Conservation (phyloP, 2,797 vertebrate species). For the Sorex maritimensis region DNA sequence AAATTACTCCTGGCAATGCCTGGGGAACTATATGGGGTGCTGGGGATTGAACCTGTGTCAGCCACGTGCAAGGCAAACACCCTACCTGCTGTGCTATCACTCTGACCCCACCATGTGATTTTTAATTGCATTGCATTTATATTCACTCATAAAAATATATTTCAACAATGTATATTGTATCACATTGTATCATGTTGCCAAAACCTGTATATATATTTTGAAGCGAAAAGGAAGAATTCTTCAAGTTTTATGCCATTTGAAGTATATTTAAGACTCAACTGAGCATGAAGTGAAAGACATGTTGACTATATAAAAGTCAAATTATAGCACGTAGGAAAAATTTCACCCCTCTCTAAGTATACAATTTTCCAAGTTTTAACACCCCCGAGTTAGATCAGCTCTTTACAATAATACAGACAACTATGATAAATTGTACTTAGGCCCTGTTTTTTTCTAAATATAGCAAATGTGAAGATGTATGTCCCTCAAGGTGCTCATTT, state of each 20-base stretch:
- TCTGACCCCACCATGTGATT: background rate
- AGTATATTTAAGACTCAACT: slow-evolving; percentile 70
- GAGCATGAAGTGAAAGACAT: slow-evolving; percentile 69
- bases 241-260: slow-evolving; percentile 66
- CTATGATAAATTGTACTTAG: slow-evolving; percentile 54
- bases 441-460: slow-evolving; percentile 40
- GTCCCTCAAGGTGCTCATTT: background rate
- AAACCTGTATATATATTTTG: slow-evolving; percentile 69
- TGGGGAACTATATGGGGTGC: too few relatives aligned
- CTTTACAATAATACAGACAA: slow-evolving; percentile 53
- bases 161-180: slow-evolving; percentile 50
- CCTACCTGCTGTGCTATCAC: too few relatives aligned
- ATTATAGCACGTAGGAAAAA: slow-evolving; percentile 45
- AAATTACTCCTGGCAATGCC: too few relatives aligned
- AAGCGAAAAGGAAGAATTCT: slow-evolving; percentile 59
- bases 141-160: background rate
- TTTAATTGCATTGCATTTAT: slow-evolving; percentile 12
- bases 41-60: too few relatives aligned
- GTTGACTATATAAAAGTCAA: slow-evolving; percentile 62
- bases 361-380: slow-evolving; percentile 68
- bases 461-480: background rate
- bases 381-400: slow-evolving; percentile 37
- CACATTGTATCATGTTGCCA: slow-evolving; percentile 53
- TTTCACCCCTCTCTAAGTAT: slow-evolving; percentile 50
- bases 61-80: too few relatives aligned